Evolutionary conservation across 2,113 vertebrate genomes (phyloP), one percentile per base, ranked within the genome.

Genomic region (Urocitellus parryii): DNA sequence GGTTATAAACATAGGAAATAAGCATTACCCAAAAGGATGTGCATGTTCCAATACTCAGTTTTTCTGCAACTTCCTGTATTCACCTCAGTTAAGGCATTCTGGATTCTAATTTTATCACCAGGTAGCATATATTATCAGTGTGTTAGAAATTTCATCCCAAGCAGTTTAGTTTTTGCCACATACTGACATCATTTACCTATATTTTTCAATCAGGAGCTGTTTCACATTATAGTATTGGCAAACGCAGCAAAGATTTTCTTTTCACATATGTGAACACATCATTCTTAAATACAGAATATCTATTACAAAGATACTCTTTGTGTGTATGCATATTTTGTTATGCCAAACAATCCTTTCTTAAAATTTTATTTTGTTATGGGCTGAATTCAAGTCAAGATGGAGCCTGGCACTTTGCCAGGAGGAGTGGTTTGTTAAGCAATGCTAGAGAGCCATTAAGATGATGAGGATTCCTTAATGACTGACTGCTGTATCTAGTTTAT

Each of bases 131-230:
- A 34, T 11, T 53, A 63, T 63, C 27, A 70, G 17, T 29, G 12
- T 80, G 17, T 3, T 87, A 34, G 67, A 81, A 79, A 79, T 79
- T 79, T 78, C 42, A 25, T 58, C 27, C 27, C 1, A 78, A 87
- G 86, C 37, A 86, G 14, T 53, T 20, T 34, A 61, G 73, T 6
- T 72, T 91, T 8, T 27, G 25, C 25, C 65, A 42, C 48, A 29
- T 81, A 29, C n/a, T n/a, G 16, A 65, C 72, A 39, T 45, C 42
- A n/a, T 87, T 86, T 65, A 45, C 29, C 27, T 63, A 17, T 51
- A 90, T 85, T 93, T 93, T 93, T 90, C 6, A 53, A 48, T 56
- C 39, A 90, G 63, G 34, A 79, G 34, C 39, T 42, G 65, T 63
- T 79, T 91, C 10, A 63, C 79, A 18, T 63, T 76, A 91, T 8